Evolutionary conservation across 2,797 vertebrate genomes (phyloP), one percentile per base, ranked within the genome.

Genomic region (Microctenopoma stevenorrisi): DNA sequence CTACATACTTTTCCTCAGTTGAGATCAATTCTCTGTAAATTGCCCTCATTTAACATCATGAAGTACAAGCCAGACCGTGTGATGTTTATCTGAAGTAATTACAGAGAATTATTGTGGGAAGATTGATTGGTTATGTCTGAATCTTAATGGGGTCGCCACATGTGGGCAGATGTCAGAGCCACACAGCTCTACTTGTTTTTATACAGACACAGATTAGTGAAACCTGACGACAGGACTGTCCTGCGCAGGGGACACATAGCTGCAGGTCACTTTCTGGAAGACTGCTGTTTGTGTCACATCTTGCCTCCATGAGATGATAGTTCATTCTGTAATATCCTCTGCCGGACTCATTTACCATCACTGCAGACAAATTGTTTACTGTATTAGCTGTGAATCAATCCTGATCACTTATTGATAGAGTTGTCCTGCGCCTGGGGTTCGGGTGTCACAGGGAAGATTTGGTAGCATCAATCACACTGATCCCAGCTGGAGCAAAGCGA

Each of bases 41-140:
- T 90, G 85, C 68, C 86, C 86, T 89, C 88, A 93, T 94, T 93
- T 88, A 90, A 51, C 90, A 89, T 72, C 47, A 54, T 60, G 85
- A 86, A 79, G 82, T 65, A 38, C 65, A 73, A 69, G 52, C 78
- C 67, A 5, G 79, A 62, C 64, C 22, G 81, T n/a, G 65, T 57
- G 91, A 92, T 93, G 87, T 82, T 91, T 92, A 94, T 94, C 93
- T 72, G 60, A 26, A 63, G 76, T 90, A 78, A 92, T 94, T 92
- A 88, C 70, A 49, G 80, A 76, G 88, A 78, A 87, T 93, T 88
- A 90, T 84, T 78, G 86, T 14, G 58, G 66, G 40, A 30, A 65
- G 88, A 92, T 91, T 87, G 90, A 94, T 93, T 89, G 66, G 84
- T 84, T 44, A 68, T 67, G 79, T 89, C 86, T 86, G 80, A 83